Conservation (phyloP, 2,113 vertebrate genomes). For the Tragelaphus scriptus region DNA sequence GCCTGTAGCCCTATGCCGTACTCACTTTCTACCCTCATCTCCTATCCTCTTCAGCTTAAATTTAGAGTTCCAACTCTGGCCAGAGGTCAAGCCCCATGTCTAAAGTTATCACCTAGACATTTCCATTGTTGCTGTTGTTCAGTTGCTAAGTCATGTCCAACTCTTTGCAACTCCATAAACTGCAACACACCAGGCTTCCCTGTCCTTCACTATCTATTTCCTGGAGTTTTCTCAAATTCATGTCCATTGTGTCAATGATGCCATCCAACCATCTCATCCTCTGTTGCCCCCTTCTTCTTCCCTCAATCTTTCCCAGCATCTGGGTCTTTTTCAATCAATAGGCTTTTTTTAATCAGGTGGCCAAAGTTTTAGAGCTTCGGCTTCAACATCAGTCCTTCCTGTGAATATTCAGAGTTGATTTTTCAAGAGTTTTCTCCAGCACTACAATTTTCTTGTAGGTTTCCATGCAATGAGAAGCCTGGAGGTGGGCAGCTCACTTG, state of each 20-base stretch:
- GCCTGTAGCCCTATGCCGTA: background rate
- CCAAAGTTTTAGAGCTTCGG: background rate
- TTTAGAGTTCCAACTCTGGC: background rate
- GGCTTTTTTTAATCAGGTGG: background rate
- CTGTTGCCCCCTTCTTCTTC: background rate
- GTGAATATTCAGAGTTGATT: background rate
- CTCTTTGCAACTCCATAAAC: background rate
- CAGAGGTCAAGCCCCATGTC: background rate
- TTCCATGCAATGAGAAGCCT: background rate
- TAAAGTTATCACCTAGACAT: background rate
- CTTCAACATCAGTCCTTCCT: background rate
- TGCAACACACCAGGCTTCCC: background rate
- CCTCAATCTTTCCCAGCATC: background rate
- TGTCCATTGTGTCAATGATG: background rate
- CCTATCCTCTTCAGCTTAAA: background rate
- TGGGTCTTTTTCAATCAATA: background rate
- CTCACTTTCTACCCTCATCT: background rate
- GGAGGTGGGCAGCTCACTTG: background rate
- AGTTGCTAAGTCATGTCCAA: background rate
- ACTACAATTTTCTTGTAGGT: background rate
- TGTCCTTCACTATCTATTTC: background rate
- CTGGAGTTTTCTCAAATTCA: background rate
- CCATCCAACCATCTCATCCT: background rate
- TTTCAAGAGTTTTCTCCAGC: background rate
- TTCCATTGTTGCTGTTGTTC: background rate